Evolutionary conservation across 2,888 invertebrate species (phyloP).

Genomic region (Pristionchus japonicus): DNA sequence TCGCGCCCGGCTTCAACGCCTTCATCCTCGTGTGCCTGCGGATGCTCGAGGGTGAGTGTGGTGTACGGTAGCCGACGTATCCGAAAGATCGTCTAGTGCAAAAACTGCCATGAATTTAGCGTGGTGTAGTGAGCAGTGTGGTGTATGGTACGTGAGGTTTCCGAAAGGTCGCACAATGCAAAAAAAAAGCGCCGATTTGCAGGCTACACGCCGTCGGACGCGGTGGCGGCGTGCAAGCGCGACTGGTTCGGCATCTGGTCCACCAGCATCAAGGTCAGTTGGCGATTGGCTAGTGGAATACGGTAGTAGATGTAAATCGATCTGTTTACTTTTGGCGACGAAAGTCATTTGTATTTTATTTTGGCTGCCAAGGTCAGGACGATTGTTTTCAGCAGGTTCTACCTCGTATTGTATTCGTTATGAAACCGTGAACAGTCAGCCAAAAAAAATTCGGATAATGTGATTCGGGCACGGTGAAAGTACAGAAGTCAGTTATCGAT

Average conservation of each 20-base stretch:
- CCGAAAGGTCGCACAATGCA: not conserved
- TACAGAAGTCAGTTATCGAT: not conserved
- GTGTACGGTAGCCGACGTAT: not conserved
- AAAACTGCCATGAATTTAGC: too few species aligned
- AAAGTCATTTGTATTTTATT: too few species aligned
- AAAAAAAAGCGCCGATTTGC: not conserved
- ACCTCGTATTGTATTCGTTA: too few species aligned
- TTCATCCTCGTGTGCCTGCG: conserved; percentile 64
- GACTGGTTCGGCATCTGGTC: conserved; percentile 60
- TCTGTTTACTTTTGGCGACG: too few species aligned
- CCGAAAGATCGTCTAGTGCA: not conserved
- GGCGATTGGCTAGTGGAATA: not conserved
- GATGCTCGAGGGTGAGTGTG: conserved; percentile 62
- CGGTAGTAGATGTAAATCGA: not conserved
- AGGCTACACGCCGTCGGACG: conserved; percentile 48
- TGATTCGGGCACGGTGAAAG: not conserved
- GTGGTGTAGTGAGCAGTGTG: not conserved
- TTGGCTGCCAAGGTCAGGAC: too few species aligned
- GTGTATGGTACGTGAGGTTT: not conserved
- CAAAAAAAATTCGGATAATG: too few species aligned
- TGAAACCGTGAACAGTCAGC: too few species aligned
- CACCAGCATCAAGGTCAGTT: conserved; percentile 50
- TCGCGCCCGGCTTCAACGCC: conserved; percentile 63
- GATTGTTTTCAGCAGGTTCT: too few species aligned
- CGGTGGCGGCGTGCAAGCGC: conserved; percentile 53